Conservation (phyloP, 92 coral and sea anemone genomes). For the Ricordea florida region DNA sequence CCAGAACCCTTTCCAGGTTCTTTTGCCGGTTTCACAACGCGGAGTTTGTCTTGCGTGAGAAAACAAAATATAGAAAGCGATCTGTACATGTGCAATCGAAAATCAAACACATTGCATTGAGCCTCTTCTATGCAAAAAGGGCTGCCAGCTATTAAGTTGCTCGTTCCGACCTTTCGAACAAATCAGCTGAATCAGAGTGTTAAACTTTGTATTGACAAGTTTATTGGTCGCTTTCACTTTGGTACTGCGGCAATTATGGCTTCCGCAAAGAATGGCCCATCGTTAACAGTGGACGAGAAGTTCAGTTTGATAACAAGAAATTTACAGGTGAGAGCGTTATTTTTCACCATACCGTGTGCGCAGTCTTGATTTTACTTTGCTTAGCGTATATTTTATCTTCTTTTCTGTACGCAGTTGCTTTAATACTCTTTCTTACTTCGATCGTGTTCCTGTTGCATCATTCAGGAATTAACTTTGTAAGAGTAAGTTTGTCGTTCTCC, state of each 20-base stretch:
- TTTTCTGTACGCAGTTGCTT: not conserved
- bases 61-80: not conserved
- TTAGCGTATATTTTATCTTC: not conserved
- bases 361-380: not conserved
- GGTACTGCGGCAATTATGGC: constrained; percentile 47
- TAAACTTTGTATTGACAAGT: not conserved
- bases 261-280: constrained; percentile 28
- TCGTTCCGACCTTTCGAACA: not conserved
- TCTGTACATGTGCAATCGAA: not conserved
- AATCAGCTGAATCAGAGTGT: not conserved
- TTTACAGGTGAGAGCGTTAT: constrained; percentile 69
- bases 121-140: constrained; percentile 17
- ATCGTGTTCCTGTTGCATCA: too few species aligned
- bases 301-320: constrained; percentile 83
- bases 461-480: too few species aligned
- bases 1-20: too few species aligned
- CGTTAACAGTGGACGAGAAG: constrained; percentile 73
- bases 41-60: too few species aligned
- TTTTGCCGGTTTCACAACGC: too few species aligned
- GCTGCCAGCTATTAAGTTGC: not conserved
- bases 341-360: not conserved
- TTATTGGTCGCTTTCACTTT: not conserved
- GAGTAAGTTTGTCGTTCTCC: too few species aligned
- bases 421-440: too few species aligned
- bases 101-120: not conserved